Conservation (phyloP, 2,888 invertebrate species). For the Napeogenes inachia region DNA sequence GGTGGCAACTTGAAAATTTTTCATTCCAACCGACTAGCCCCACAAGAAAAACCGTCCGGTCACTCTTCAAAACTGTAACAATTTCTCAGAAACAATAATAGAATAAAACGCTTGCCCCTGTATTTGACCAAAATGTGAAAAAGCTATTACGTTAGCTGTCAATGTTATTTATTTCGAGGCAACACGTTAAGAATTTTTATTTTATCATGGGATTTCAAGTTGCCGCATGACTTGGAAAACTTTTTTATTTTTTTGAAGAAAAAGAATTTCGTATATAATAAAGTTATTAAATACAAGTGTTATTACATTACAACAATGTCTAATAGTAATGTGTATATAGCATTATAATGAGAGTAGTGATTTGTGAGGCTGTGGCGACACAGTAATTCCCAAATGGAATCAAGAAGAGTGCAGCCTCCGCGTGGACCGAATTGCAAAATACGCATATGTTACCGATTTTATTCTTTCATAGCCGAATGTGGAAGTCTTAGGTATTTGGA, state of each 20-base stretch:
- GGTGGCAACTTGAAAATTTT: conserved; percentile 76
- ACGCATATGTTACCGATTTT: conserved; percentile 66
- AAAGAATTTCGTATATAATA: too few relatives aligned
- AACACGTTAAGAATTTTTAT: conserved; percentile 73
- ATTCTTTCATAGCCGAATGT: conserved; percentile 36
- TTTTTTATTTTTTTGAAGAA: background rate
- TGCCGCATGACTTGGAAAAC: conserved; percentile 38
- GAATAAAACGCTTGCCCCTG: conserved; percentile 59
- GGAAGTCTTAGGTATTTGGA: background rate
- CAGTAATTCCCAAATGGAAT: conserved; percentile 75
- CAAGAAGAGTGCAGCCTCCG: conserved; percentile 67
- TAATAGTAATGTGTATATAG: conserved; percentile 15
- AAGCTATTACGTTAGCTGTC: conserved; percentile 70
- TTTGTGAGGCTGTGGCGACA: conserved; percentile 71
- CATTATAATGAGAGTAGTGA: conserved; percentile 67
- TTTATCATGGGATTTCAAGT: conserved; percentile 71
- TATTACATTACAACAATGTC: conserved; percentile 4
- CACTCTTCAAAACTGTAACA: conserved; percentile 77
- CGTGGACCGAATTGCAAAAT: conserved; percentile 71
- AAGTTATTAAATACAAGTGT: background rate
- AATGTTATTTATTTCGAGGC: conserved; percentile 74
- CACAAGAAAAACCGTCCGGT: conserved; percentile 73
- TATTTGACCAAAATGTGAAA: conserved; percentile 61
- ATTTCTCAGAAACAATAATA: conserved; percentile 78
- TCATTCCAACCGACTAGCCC: conserved; percentile 67